These are phyloP conservation scores for Oasisia sp. DNA, from an alignment of 2,888 invertebrate species.

Conservation along the genomic window DNA sequence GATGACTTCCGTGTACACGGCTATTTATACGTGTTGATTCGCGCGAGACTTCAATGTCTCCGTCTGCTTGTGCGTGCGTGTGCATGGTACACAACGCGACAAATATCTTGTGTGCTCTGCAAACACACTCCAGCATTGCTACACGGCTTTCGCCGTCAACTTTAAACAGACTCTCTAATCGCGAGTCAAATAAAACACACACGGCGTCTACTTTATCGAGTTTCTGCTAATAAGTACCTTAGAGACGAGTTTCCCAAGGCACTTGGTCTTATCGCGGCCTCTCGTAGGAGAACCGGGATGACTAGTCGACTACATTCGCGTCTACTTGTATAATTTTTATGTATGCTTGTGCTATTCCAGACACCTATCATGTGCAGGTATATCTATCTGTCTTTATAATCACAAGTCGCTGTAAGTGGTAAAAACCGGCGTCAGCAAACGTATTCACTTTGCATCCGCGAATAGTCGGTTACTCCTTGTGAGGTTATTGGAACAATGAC, in stretches of 20 bases:
- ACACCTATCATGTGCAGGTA: not conserved
- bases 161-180: not conserved
- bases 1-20: not conserved
- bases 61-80: not conserved
- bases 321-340: not conserved
- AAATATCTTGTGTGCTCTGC: not conserved
- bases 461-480: not conserved
- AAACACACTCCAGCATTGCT: not conserved
- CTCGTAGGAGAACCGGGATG: not conserved
- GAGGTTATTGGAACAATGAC: not conserved
- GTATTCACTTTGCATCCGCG: not conserved
- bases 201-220: not conserved
- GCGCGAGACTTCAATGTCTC: not conserved
- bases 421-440: not conserved
- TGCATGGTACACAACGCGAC: not conserved
- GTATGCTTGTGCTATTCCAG: not conserved
- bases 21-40: not conserved
- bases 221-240: constrained; percentile 3
- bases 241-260: not conserved
- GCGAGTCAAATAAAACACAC: constrained; percentile 3
- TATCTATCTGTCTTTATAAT: not conserved
- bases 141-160: not conserved
- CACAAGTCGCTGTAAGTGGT: not conserved
- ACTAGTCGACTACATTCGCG: not conserved
- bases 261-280: not conserved